Conservation (phyloP, 2,797 vertebrate species). For the Rhynchotus rufescens region DNA sequence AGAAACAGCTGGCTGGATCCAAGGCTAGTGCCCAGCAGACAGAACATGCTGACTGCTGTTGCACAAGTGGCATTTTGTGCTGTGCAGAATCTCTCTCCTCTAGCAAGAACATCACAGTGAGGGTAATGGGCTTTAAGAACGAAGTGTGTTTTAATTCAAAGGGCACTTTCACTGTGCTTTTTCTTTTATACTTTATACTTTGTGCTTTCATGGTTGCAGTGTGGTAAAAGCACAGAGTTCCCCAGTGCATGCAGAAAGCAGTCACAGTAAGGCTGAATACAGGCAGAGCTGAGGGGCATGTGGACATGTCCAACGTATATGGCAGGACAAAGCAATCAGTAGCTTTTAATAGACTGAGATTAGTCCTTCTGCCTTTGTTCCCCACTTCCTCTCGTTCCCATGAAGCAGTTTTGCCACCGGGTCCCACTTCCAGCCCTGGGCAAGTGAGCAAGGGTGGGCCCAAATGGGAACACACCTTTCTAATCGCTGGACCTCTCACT, state of each 20-base stretch:
- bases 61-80: conserved; percentile 1
- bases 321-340: neutral
- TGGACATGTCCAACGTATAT: rapidly evolving
- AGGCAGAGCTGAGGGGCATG: neutral
- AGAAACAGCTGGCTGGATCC: neutral
- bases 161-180: neutral
- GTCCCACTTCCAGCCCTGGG: neutral
- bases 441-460: conserved; percentile 21
- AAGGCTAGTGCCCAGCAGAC: neutral
- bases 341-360: neutral
- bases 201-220: neutral
- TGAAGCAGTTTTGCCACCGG: neutral
- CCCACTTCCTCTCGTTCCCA: neutral
- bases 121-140: conserved; percentile 4
- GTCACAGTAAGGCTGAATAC: neutral
- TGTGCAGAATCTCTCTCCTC: neutral
- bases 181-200: neutral
- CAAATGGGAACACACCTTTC: conserved; percentile 56
- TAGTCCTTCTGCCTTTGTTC: neutral
- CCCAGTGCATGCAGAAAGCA: neutral
- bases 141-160: neutral
- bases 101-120: neutral
- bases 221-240: neutral
- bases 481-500: conserved; percentile 52
- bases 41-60: neutral